Evolutionary conservation across 2,888 invertebrate genomes (phyloP), one percentile per base, ranked within the genome.

Genomic region (Drosophila melanosoma): DNA sequence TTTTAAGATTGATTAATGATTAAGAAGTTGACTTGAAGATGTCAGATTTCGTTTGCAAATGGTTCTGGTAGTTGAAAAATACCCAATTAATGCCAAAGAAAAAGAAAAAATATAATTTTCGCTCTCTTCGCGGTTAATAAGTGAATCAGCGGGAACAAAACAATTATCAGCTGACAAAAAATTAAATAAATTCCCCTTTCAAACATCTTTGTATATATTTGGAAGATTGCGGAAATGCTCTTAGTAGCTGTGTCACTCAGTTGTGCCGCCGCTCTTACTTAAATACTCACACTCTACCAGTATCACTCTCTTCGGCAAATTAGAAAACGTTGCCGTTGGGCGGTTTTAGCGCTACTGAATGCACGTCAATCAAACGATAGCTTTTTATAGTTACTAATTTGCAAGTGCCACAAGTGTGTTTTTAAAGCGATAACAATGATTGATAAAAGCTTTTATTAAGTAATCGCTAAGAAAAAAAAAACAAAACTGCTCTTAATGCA

Each of bases 331-430:
- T 51, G 53, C 74, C 51, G 78, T 35, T 74, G 52, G 51, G 29
- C 74, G 67, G 45, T 74, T 67, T 59, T 52, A 48, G 63, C 0
- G 23, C 59, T 67, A 81, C 78, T 79, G 62, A 78, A 54, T 74
- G 45, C 49, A 74, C 56, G 62, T 59, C 59, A 64, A 59, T 54
- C 26, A 60, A 62, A n/a, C 10, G 35, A 23, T 35, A 26, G 59
- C 74, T 48, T 81, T 79, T 63, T 81, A 81, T 40, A 45, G 51
- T 78, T 74, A 78, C 42, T 38, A 67, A 61, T 60, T 54, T 48
- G n/a, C 45, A 49, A 61, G 29, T 36, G 29, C 2, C 42, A 66
- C 38, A 45, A 32, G 33, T 26, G 10, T 17, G 12, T 15, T 49
- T 33, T 35, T n/a, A 12, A n/a, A 33, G 48, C 56, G 57, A 61